phyloP scores from a whole-genome alignment of 2,113 vertebrate species.

The Tyto alba region DNA sequence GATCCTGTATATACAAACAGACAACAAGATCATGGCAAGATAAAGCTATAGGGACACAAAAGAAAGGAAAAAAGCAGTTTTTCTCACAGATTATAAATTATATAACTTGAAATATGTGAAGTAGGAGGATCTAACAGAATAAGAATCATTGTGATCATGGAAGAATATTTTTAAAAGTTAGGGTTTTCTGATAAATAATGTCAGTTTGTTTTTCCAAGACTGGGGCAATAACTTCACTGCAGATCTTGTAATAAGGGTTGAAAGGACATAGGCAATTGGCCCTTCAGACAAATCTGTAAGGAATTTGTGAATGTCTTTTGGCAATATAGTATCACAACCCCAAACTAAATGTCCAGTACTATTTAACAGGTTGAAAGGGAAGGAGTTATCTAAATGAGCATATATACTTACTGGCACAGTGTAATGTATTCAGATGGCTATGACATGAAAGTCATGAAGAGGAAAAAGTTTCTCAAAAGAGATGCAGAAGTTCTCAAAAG shows the following conservation, averaged over 20 bases:
- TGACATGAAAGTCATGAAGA: not conserved
- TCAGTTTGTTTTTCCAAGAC: not conserved
- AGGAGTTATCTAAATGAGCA: not conserved
- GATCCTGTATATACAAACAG: not conserved
- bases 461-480: too few species aligned
- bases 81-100: not conserved
- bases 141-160: not conserved
- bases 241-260: not conserved
- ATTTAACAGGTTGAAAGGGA: not conserved
- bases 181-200: not conserved
- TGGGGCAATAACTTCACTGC: not conserved
- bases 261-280: not conserved
- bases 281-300: not conserved
- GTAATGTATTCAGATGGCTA: not conserved
- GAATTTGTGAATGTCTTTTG: not conserved
- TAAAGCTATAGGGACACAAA: not conserved
- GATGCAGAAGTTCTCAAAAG: too few species aligned
- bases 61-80: not conserved
- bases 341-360: not conserved
- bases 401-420: not conserved
- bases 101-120: not conserved
- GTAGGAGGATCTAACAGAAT: not conserved
- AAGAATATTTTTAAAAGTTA: not conserved
- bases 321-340: not conserved
- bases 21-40: not conserved